Percentiles rank a stretch among this genome's conserved stretches.
Conservation (phyloP, 2,888 invertebrate species). For the Tetragonisca angustula region DNA sequence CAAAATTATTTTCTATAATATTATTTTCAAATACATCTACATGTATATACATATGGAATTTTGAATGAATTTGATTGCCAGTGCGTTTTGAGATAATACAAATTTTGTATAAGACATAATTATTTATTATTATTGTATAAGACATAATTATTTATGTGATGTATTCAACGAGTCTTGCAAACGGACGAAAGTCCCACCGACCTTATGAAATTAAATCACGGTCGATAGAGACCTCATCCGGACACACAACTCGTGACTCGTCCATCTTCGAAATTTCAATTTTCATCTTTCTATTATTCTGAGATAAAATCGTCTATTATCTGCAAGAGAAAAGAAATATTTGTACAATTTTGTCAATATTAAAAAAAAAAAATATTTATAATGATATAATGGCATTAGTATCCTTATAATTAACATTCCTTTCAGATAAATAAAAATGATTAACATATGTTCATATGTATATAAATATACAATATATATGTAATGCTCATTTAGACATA, state of each 20-base stretch:
- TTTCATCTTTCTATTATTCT: neutral
- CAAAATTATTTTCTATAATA: too few species aligned
- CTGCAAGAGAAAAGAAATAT: slow-evolving; percentile 5
- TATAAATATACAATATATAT: too few species aligned
- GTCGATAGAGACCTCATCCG: slow-evolving; percentile 83
- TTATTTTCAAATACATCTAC: neutral
- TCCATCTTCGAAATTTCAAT: neutral
- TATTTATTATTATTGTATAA: neutral
- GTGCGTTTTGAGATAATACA: neutral
- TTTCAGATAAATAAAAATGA: too few species aligned
- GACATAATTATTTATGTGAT: slow-evolving; percentile 7
- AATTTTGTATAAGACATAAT: neutral
- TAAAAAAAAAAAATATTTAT: neutral
- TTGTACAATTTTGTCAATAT: neutral
- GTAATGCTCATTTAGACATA: too few species aligned
- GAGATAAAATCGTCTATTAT: neutral
- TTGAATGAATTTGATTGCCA: neutral
- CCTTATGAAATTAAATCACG: slow-evolving; percentile 73
- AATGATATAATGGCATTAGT: neutral
- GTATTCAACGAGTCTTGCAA: slow-evolving; percentile 74
- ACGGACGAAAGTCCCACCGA: slow-evolving; percentile 84
- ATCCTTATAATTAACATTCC: neutral
- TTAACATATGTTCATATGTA: too few species aligned
- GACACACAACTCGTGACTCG: slow-evolving; percentile 77
- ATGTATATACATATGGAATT: neutral